Base-by-base conservation (phyloP, 2,797 vertebrate genomes). In the Mus spretus region DNA sequence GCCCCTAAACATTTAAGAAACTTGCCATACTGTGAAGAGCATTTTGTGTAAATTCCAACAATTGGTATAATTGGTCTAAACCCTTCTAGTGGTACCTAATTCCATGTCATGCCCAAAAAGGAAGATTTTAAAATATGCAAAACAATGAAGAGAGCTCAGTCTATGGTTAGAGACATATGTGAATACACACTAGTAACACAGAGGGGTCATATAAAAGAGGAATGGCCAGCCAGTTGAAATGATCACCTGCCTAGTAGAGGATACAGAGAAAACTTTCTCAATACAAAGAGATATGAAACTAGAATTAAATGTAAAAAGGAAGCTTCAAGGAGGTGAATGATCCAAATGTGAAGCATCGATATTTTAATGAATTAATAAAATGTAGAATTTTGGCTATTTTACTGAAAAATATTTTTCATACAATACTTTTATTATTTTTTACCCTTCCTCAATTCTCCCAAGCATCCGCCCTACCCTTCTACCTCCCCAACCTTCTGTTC, bases 21-120 rank as follows among this genome's bases (percentile, higher is more conserved):
- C 13, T 65, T 80, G 10, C 31, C 24, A 14, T 28, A 17, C 28
- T 31, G 11, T 40, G 9, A 22, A 55, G 6, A 4, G 0, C 0
- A 80, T 40, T 90, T 55, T 19, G 50, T 80, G 40, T 55, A 67
- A 63, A 80, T 55, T 67, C 24, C 40, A 37, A 37, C 47, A 26
- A n/a, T 10, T n/a, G 67, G 34, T n/a, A 37, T 72, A 77, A 44
- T 40, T 67, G 34, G 6, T 28, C 24, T 65, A 67, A 78, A 65
- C 37, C 59, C 53, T 80, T 37, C 13, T 13, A 80, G 22, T 67
- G 34, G 15, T 40, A 31, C 10, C 5, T 34, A 50, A 67, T 67
- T 55, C 34, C 75, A 26, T 53, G 26, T 53, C 13, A 79, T 15
- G 28, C 22, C 11, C 13, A 90, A 67, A 90, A 53, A 9, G 0